These are phyloP conservation scores for Heliornis fulica DNA, from an alignment of 2,113 vertebrate genomes.

Conservation along the genomic window DNA sequence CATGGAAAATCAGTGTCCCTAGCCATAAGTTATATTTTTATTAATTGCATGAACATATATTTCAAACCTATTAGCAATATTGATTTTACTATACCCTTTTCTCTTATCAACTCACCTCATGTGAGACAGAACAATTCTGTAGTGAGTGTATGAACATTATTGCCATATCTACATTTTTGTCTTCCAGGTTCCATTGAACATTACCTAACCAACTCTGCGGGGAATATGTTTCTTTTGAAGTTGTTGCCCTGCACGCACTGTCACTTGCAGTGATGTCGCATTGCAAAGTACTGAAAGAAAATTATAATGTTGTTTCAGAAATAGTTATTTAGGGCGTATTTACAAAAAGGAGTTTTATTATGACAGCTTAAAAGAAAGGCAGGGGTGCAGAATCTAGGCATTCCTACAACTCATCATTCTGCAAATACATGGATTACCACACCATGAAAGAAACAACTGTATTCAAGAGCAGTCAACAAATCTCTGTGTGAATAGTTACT, in stretches of 20 bases:
- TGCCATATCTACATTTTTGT: neutral
- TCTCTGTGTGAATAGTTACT: conserved; percentile 9
- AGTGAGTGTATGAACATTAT: neutral
- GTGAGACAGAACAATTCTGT: neutral
- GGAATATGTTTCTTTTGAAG: neutral
- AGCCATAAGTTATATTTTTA: neutral
- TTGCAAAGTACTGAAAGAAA: neutral
- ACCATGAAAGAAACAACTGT: neutral
- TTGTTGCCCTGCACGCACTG: neutral
- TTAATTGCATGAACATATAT: neutral
- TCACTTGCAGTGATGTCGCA: neutral
- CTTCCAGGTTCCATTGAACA: neutral
- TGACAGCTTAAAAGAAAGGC: neutral
- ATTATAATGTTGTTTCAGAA: neutral
- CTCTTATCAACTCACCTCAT: neutral
- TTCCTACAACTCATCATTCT: conserved; percentile 23
- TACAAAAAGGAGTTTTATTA: neutral
- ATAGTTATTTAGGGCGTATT: neutral
- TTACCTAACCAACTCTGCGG: neutral
- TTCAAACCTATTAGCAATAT: neutral
- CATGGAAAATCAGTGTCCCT: neutral
- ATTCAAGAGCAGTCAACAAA: conserved; percentile 35
- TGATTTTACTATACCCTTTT: neutral
- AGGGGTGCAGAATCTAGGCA: neutral
- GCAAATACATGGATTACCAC: neutral